Evolutionary conservation across 2,113 vertebrate species (phyloP), one percentile per base, ranked within the genome.

Genomic region (Hyperopisus bebe): DNA sequence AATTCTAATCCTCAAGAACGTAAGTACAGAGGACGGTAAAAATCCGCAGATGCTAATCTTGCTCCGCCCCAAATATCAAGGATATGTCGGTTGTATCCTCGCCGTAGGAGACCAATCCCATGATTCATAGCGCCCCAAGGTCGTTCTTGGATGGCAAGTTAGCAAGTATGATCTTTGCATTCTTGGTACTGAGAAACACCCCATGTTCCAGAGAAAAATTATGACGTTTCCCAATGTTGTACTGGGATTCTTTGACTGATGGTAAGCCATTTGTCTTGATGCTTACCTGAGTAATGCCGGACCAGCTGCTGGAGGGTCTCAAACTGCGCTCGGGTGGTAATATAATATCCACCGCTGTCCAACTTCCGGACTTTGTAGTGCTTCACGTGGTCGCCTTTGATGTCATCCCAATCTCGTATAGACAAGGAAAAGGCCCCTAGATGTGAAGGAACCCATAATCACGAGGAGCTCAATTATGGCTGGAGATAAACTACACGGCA

Each of bases 321-420:
- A 94, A 99, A 99, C 91, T 99, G 98, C 91, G 98, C 98, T 91
- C 98, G 96, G 91, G 98, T 99, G 93, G 98, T 99, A 93, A 99
- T 99, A 91, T 99, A 99, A 96, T 99, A 99, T 87, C 98, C 98
- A 46, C 98, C 98, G 53, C 96, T 99, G 95, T 99, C 98, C 93
- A 99, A 96, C 94, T 99, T 99, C 83, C 98, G 97, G 87, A 99
- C 99, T 94, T 99, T 99, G 93, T 99, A 99, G 95, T 99, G 98
- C 94, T 99, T 99, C 93, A 99, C 98, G 8, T 99, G 98, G 92
- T 99, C 98, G 92, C 98, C 98, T 95, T 99, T 99, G 95, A 98
- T 96, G 93, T 99, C 98, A 91, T 99, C 98, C 98, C 98, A 99
- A 90, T 99, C 98, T 92, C 98, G 98, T 95, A 99, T 99, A 90